Base-by-base conservation (phyloP, 2,797 vertebrate species). In the Distichodus sexfasciatus region DNA sequence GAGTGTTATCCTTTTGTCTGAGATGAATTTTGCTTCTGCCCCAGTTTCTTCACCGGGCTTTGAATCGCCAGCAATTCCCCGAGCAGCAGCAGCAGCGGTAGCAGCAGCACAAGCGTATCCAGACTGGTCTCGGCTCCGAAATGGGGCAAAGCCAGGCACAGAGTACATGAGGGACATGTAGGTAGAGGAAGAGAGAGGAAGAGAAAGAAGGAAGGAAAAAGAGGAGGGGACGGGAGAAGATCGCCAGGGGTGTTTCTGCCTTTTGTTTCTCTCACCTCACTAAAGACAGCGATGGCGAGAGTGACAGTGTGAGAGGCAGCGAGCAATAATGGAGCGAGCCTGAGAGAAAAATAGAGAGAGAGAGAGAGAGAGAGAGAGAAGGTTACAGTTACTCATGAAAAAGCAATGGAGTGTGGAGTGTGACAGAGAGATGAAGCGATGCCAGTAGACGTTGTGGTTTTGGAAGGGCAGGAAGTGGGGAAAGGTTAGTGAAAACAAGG, bases 401-500 rank as follows among this genome's bases (percentile, higher is more conserved):
- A 54, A 44, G 28, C 36, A 55, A 33, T 21, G 43, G 43, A 41
- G 36, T 46, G 17, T 67, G 36, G 28, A 72, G 65, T 5, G 12
- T 63, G 65, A 76, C 44, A 26, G 65, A 65, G 50, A 66, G 65
- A 75, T 66, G 60, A 71, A 67, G 69, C 66, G 66, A 62, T 54
- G 65, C 17, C 59, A 73, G 54, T 70, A 35, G 72, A 63, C 79
- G 40, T 54, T 86, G 80, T 76, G 83, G 82, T 87, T 87, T 87
- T 46, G n/a, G 63, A 62, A 79, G 81, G 83, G 76, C 84, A 87
- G 81, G 79, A 55, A 69, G 74, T 53, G 41, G 41, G 60, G 61
- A 83, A 79, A 85, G 82, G 84, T 87, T 84, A 85, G 75, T 72
- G 31, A 77, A 84, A 88, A 84, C 72, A 87, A 77, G 70, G 80